Conservation (phyloP, 2,888 invertebrate species). For the Lepidonotus clava region DNA sequence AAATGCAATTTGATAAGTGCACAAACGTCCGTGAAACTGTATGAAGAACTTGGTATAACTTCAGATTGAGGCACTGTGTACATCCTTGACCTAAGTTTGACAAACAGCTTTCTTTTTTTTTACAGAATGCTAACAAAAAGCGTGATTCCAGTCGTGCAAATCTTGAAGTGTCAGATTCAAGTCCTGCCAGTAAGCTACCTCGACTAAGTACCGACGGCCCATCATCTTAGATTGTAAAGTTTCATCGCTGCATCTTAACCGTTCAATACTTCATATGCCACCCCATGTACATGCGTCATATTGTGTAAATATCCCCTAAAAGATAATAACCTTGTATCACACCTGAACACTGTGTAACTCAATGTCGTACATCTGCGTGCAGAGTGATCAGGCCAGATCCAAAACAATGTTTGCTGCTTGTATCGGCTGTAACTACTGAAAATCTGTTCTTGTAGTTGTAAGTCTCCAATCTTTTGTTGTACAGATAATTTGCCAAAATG, state of each 20-base stretch:
- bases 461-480: not conserved
- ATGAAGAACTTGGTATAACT: no score
- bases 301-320: constrained; percentile 29
- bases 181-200: constrained; percentile 70
- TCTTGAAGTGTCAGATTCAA: constrained; percentile 69
- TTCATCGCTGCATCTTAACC: constrained; percentile 41
- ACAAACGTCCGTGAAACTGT: no score
- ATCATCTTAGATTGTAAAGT: constrained; percentile 22
- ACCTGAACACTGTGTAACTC: not conserved
- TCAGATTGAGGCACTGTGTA: no score
- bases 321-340: not conserved
- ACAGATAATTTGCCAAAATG: not conserved
- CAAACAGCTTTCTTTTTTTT: constrained; percentile 58
- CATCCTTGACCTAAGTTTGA: no score
- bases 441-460: not conserved
- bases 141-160: constrained; percentile 75
- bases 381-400: not conserved
- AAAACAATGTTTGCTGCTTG: not conserved
- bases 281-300: constrained; percentile 46
- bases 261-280: constrained; percentile 45
- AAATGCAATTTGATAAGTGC: no score
- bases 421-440: not conserved
- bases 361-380: not conserved
- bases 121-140: constrained; percentile 75
- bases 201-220: constrained; percentile 66